phyloP scores from a whole-genome alignment of 2,888 invertebrate genomes.

The Perdita meconis region DNA sequence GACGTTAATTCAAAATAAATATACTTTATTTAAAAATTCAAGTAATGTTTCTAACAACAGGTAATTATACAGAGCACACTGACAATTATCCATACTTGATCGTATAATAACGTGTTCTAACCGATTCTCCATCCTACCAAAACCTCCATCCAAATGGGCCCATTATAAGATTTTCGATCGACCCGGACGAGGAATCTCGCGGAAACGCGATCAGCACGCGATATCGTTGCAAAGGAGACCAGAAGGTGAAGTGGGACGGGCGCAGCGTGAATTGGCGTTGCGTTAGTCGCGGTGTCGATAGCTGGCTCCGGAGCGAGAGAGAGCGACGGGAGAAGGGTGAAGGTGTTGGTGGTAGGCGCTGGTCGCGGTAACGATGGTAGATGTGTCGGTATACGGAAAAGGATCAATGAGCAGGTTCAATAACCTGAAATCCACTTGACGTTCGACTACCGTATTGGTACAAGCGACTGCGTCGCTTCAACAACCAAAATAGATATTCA shows the following conservation, averaged over 20 bases:
- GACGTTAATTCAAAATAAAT: too few relatives aligned
- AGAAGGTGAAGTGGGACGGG: background rate
- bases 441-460: constrained; percentile 70
- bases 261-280: background rate
- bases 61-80: too few relatives aligned
- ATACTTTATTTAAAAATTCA: too few relatives aligned
- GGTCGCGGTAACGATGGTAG: constrained; percentile 5
- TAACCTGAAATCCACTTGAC: constrained; percentile 83
- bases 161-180: too few relatives aligned
- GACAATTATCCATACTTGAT: too few relatives aligned
- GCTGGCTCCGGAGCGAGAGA: background rate
- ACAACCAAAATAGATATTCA: constrained; percentile 80
- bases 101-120: too few relatives aligned
- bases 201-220: too few relatives aligned
- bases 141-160: too few relatives aligned
- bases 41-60: too few relatives aligned
- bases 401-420: constrained; percentile 83
- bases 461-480: constrained; percentile 75
- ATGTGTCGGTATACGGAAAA: constrained; percentile 69
- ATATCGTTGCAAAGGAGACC: too few relatives aligned
- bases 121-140: too few relatives aligned
- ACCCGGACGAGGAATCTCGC: too few relatives aligned
- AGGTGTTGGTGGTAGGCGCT: constrained; percentile 31
- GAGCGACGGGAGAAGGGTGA: background rate
- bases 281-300: constrained; percentile 15